phyloP scores from a whole-genome alignment of 2,113 vertebrate genomes.

The Lagenorhynchus albirostris region DNA sequence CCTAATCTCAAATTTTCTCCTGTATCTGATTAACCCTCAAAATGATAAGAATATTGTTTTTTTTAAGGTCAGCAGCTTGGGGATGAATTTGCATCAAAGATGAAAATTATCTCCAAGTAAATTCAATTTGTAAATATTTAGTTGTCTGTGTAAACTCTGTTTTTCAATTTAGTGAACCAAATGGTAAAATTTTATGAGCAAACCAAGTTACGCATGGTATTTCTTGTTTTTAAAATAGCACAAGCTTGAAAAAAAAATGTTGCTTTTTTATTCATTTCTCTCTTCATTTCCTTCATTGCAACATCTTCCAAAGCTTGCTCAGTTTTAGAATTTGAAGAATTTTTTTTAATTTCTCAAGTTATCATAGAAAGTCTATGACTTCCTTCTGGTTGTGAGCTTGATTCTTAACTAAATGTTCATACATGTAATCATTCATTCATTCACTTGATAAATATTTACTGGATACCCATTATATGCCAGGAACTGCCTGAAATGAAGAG shows the following conservation, averaged over 20 bases:
- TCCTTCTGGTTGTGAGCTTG: not conserved
- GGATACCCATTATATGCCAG: not conserved
- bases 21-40: not conserved
- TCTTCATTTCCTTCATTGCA: not conserved
- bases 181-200: slow-evolving; percentile 29
- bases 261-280: not conserved
- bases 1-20: not conserved
- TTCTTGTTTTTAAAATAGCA: not conserved
- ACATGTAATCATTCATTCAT: not conserved
- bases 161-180: slow-evolving; percentile 41
- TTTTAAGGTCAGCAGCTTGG: not conserved
- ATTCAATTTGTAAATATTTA: slow-evolving; percentile 58
- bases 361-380: not conserved
- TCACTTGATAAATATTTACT: not conserved
- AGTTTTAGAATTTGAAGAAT: not conserved
- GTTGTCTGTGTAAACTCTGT: slow-evolving; percentile 19
- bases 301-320: not conserved
- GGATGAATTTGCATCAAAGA: not conserved
- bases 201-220: not conserved
- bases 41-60: not conserved
- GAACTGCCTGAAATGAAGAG: not conserved
- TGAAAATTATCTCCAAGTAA: slow-evolving; percentile 44
- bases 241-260: not conserved
- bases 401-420: not conserved
- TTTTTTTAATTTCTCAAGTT: not conserved